phyloP scores from a whole-genome alignment of 2,797 vertebrate genomes.

The Lerista edwardsae region DNA sequence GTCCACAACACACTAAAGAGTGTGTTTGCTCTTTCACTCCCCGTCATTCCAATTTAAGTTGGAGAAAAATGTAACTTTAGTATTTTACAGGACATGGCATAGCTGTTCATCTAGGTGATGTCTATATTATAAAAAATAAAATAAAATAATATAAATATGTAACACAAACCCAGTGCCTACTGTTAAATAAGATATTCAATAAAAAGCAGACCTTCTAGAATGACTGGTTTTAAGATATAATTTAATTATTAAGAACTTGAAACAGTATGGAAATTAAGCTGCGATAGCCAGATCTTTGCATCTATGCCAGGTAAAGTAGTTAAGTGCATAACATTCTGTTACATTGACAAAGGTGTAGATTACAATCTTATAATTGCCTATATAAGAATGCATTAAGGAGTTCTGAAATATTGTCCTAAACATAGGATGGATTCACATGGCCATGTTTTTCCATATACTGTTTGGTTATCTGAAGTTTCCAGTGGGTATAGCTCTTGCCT shows the following conservation, averaged over 20 bases:
- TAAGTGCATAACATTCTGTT: constrained; percentile 74
- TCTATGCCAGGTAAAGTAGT: constrained; percentile 76
- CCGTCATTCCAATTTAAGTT: constrained; percentile 74
- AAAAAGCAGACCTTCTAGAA: constrained; percentile 79
- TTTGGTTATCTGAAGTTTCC: not conserved
- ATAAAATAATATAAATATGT: constrained; percentile 83
- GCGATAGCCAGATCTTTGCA: constrained; percentile 73
- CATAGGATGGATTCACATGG: constrained; percentile 16
- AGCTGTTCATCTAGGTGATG: constrained; percentile 81
- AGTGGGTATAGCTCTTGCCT: not conserved
- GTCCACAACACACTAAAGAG: constrained; percentile 68
- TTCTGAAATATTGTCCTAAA: constrained; percentile 72
- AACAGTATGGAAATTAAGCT: constrained; percentile 76
- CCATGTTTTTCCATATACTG: constrained; percentile 37
- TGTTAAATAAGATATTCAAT: constrained; percentile 80
- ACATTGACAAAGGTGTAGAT: constrained; percentile 75
- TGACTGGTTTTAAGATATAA: constrained; percentile 78
- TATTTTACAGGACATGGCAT: constrained; percentile 80
- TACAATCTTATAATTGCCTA: constrained; percentile 75
- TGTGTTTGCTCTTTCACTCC: constrained; percentile 69
- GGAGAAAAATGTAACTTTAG: constrained; percentile 79
- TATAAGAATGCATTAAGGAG: constrained; percentile 74
- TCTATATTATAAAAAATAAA: constrained; percentile 85
- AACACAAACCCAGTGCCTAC: constrained; percentile 81
- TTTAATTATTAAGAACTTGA: constrained; percentile 79